Percentiles rank a stretch among this genome's conserved stretches.
Conservation (phyloP, 2,113 vertebrate species). For the Cyanocitta stelleri region DNA sequence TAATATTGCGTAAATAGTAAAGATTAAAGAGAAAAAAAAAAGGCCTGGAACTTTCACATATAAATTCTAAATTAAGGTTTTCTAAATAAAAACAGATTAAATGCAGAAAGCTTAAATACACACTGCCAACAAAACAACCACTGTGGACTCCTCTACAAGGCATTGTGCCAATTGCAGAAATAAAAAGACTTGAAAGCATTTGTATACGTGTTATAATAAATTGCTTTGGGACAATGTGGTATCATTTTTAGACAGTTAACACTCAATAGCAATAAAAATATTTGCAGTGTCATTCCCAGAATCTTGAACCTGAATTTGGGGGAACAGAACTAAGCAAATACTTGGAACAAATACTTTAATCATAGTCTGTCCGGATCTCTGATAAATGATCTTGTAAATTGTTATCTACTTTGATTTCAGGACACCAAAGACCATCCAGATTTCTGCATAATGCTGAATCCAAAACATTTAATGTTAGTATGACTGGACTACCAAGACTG, state of each 20-base stretch:
- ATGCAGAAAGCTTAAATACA: not conserved
- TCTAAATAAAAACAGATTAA: not conserved
- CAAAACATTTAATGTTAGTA: not conserved
- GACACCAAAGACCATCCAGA: not conserved
- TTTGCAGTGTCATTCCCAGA: not conserved
- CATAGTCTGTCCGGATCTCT: rapidly evolving
- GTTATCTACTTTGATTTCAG: not conserved
- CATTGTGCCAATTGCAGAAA: not conserved
- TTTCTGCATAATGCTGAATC: not conserved
- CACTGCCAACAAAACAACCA: not conserved
- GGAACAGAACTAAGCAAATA: not conserved
- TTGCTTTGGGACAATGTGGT: not conserved
- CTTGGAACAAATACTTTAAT: not conserved
- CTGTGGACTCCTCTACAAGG: not conserved
- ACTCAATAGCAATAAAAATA: not conserved
- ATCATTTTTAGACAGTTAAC: not conserved
- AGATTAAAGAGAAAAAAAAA: not conserved
- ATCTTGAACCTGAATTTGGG: not conserved
- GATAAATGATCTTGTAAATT: not conserved
- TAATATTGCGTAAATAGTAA: not conserved
- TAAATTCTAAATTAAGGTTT: not conserved
- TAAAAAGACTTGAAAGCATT: not conserved
- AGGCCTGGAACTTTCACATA: not conserved
- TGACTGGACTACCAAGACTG: not conserved
- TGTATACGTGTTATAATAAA: not conserved